Evolutionary conservation across 30 jellyfish, hydroid and myxozoan genomes (phyloP).

Genomic region (Nemopilema nomurai): DNA sequence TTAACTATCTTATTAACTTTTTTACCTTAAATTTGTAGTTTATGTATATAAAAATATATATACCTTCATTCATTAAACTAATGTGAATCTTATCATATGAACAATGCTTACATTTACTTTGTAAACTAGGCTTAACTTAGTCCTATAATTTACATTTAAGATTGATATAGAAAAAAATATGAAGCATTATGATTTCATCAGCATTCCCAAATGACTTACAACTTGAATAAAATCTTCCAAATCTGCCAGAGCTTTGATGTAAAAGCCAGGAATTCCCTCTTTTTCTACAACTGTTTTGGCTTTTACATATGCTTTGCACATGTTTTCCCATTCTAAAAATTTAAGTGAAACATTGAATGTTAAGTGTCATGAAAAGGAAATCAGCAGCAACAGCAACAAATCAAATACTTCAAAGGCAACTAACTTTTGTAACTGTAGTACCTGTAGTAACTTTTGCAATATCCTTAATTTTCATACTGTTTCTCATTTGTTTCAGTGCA

Average conservation of each 20-base stretch:
- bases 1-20: no score
- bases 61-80: no score
- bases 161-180: no score
- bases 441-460: conserved; percentile 92
- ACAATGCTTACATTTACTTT: no score
- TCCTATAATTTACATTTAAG: background rate
- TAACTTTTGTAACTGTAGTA: no score
- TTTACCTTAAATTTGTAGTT: no score
- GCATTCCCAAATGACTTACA: conserved; percentile 36
- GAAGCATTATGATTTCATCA: background rate
- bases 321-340: conserved; percentile 85
- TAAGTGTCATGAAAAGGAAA: no score
- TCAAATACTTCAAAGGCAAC: background rate
- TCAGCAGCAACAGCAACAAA: no score
- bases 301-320: conserved; percentile 74
- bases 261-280: conserved; percentile 93
- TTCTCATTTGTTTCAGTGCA: conserved; percentile 73
- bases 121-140: no score
- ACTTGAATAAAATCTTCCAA: conserved; percentile 87
- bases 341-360: background rate
- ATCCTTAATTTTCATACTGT: conserved; percentile 94
- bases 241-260: conserved; percentile 77
- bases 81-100: no score
- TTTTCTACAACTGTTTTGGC: conserved; percentile 87
- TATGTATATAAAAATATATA: no score